Evolutionary conservation across 2,888 invertebrate genomes (phyloP).

Genomic region (Trileptium ribeirensis): DNA sequence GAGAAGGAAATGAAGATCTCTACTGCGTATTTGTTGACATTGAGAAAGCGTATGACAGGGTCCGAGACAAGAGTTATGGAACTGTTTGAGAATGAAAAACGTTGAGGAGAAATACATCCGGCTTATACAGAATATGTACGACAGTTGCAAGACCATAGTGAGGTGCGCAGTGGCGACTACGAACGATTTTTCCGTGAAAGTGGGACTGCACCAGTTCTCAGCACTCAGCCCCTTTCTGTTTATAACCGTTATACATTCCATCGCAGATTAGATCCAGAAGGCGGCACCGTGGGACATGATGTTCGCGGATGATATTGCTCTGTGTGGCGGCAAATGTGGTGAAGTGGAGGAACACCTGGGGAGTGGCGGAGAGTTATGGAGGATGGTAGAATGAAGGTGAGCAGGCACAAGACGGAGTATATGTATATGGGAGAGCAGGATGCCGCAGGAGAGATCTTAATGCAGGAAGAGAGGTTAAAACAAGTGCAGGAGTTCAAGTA

Average conservation of each 20-base stretch:
- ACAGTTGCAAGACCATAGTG: too few relatives aligned
- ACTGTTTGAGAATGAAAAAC: not conserved
- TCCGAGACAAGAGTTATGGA: not conserved
- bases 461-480: too few relatives aligned
- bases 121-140: too few relatives aligned
- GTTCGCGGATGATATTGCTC: not conserved
- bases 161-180: too few relatives aligned
- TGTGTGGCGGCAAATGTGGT: not conserved
- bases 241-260: not conserved
- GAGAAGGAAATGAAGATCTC: not conserved
- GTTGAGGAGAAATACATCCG: not conserved
- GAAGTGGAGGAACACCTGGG: not conserved
- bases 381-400: not conserved
- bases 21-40: not conserved
- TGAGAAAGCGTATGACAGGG: not conserved
- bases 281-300: constrained; percentile 6
- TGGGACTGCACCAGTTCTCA: too few relatives aligned
- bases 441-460: too few relatives aligned
- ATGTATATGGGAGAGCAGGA: too few relatives aligned
- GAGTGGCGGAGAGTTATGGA: not conserved
- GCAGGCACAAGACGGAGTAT: not conserved
- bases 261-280: not conserved
- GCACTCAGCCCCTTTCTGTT: too few relatives aligned
- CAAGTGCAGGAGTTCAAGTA: too few relatives aligned
- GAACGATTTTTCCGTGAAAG: too few relatives aligned